Conservation (phyloP, 2,888 invertebrate species). For the Eretmocerus hayati region DNA sequence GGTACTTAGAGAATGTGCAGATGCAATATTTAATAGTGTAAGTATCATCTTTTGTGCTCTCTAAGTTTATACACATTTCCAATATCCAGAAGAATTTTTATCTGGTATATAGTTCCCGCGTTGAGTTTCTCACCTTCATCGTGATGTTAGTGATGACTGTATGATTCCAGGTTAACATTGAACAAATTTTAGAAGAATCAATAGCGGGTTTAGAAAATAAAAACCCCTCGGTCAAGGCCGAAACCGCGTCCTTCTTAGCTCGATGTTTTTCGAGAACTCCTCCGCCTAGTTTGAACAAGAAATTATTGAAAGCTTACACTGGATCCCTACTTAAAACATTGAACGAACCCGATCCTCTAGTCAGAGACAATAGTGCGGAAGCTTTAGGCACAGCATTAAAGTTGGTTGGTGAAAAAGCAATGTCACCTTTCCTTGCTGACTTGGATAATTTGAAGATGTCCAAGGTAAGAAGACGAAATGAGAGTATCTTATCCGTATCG, state of each 20-base stretch:
- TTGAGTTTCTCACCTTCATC: too few species aligned
- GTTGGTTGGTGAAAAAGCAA: slow-evolving; percentile 85
- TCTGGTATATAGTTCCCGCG: too few species aligned
- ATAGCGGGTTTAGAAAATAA: slow-evolving; percentile 82
- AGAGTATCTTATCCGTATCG: too few species aligned
- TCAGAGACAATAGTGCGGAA: slow-evolving; percentile 87
- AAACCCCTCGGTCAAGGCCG: slow-evolving; percentile 83
- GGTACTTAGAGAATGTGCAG: slow-evolving; percentile 82
- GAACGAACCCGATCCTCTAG: slow-evolving; percentile 78
- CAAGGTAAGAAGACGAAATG: too few species aligned
- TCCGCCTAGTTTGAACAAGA: slow-evolving; percentile 78
- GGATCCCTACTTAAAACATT: slow-evolving; percentile 70
- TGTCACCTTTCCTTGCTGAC: slow-evolving; percentile 79
- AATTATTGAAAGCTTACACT: slow-evolving; percentile 76
- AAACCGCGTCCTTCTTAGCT: slow-evolving; percentile 77
- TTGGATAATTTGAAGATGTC: slow-evolving; percentile 85
- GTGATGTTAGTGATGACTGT: background rate
- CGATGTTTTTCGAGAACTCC: slow-evolving; percentile 77
- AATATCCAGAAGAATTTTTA: background rate
- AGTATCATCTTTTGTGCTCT: too few species aligned
- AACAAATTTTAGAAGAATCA: slow-evolving; percentile 79
- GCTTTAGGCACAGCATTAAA: slow-evolving; percentile 92
- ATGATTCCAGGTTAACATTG: slow-evolving; percentile 63
- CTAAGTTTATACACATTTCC: too few species aligned
- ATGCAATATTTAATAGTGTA: slow-evolving; percentile 76